phyloP scores from a whole-genome alignment of 2,797 vertebrate genomes.

The Poeciliopsis gracilis region DNA sequence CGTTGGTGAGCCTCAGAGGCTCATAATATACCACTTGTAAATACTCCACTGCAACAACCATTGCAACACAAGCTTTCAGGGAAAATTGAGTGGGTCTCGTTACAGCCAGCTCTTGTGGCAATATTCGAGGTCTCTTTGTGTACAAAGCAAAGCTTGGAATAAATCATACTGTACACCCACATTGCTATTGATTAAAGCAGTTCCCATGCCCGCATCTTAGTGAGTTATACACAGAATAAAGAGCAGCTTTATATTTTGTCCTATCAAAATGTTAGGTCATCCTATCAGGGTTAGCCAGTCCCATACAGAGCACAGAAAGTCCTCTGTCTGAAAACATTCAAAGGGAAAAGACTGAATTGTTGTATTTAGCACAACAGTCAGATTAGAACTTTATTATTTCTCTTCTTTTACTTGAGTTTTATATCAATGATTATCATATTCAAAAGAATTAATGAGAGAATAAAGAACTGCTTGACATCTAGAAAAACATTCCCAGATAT shows the following conservation, averaged over 20 bases:
- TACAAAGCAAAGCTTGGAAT: constrained; percentile 93
- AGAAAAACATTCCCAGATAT: not conserved
- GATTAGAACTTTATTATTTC: constrained; percentile 37
- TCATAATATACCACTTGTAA: constrained; percentile 97
- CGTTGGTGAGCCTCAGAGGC: constrained; percentile 90
- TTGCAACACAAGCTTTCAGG: constrained; percentile 91
- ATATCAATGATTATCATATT: constrained; percentile 12
- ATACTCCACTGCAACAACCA: constrained; percentile 89
- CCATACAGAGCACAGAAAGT: constrained; percentile 66
- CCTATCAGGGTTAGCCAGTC: constrained; percentile 90
- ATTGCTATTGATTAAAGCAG: constrained; percentile 97
- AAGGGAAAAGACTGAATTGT: constrained; percentile 53
- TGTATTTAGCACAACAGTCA: constrained; percentile 57
- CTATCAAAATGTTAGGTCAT: constrained; percentile 97
- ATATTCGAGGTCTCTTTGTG: constrained; percentile 93
- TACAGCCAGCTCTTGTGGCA: constrained; percentile 89
- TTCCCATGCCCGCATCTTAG: constrained; percentile 92
- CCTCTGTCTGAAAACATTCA: constrained; percentile 68
- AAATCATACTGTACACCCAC: constrained; percentile 90
- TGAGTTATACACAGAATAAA: constrained; percentile 96
- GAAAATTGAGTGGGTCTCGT: constrained; percentile 93
- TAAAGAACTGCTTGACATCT: not conserved
- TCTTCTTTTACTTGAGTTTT: constrained; percentile 28
- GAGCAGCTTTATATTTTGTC: constrained; percentile 97
- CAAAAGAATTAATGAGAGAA: not conserved